Conservation (phyloP, 2,888 invertebrate genomes). For the Buathra laborator region DNA sequence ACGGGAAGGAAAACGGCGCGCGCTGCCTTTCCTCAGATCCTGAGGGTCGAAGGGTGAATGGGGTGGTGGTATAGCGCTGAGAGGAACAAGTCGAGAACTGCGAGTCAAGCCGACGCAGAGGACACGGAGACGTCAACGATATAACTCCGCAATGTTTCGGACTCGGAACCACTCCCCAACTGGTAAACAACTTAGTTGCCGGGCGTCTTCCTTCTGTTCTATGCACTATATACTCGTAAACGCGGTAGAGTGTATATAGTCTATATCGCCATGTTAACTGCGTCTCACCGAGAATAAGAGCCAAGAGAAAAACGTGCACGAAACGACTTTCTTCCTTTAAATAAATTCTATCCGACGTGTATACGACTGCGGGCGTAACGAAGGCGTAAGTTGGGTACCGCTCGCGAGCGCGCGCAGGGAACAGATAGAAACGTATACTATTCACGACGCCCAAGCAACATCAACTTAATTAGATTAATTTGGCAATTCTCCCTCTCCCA, state of each 20-base stretch:
- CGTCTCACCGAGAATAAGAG: neutral
- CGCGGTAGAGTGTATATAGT: neutral
- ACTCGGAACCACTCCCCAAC: conserved; percentile 1
- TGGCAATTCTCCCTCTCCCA: conserved; percentile 70
- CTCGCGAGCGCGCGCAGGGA: neutral
- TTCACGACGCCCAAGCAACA: conserved; percentile 54
- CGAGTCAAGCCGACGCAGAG: neutral
- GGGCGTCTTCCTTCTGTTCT: conserved; percentile 1
- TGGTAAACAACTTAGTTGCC: conserved; percentile 18
- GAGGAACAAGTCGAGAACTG: neutral
- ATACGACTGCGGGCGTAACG: conserved; percentile 21
- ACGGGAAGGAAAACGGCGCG: conserved; percentile 55
- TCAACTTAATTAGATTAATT: conserved; percentile 81
- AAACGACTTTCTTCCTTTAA: conserved; percentile 16
- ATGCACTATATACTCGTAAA: neutral
- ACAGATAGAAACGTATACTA: conserved; percentile 36
- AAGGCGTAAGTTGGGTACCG: conserved; percentile 6
- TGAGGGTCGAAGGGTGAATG: conserved; percentile 30
- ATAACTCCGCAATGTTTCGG: neutral
- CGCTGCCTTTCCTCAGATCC: conserved; percentile 59
- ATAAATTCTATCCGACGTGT: conserved; percentile 25
- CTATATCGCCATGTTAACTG: neutral
- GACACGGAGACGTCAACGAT: conserved; percentile 1
- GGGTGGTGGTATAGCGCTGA: conserved; percentile 1
- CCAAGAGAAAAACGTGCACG: conserved; percentile 7